Evolutionary conservation across 2,113 vertebrate genomes (phyloP).

Genomic region (Galeopterus variegatus): DNA sequence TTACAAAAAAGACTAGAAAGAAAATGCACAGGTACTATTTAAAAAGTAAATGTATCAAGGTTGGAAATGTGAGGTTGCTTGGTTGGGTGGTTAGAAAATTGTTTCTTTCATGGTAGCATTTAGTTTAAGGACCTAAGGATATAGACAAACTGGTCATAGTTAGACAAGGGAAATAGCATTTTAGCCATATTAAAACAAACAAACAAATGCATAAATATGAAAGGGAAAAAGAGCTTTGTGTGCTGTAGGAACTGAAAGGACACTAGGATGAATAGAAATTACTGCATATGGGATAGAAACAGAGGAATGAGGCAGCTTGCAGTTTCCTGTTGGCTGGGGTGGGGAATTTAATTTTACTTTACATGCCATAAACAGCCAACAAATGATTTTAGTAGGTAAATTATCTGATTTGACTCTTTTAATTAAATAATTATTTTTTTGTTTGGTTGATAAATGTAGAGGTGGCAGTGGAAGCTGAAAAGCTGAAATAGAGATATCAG

Average conservation of each 20-base stretch:
- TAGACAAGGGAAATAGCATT: background rate
- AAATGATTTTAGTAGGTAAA: background rate
- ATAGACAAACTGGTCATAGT: background rate
- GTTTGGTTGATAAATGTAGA: conserved; percentile 16
- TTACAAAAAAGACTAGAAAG: background rate
- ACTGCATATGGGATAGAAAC: background rate
- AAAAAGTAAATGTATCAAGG: background rate
- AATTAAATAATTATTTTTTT: conserved; percentile 2
- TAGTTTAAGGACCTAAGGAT: background rate
- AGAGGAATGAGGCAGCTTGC: background rate
- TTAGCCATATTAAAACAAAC: background rate
- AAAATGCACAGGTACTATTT: background rate
- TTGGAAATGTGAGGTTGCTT: background rate
- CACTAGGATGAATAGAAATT: background rate
- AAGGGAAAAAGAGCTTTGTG: background rate
- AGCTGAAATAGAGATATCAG: background rate
- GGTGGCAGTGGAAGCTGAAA: background rate
- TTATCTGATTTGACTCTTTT: background rate
- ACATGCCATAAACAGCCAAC: background rate
- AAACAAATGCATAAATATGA: background rate
- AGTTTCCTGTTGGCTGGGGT: background rate
- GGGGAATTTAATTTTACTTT: background rate
- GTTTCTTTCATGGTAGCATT: background rate
- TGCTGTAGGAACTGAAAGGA: background rate
- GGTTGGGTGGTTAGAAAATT: background rate